These are phyloP conservation scores for Andrena praecox DNA, from an alignment of 2,888 invertebrate genomes.

Conservation along the genomic window DNA sequence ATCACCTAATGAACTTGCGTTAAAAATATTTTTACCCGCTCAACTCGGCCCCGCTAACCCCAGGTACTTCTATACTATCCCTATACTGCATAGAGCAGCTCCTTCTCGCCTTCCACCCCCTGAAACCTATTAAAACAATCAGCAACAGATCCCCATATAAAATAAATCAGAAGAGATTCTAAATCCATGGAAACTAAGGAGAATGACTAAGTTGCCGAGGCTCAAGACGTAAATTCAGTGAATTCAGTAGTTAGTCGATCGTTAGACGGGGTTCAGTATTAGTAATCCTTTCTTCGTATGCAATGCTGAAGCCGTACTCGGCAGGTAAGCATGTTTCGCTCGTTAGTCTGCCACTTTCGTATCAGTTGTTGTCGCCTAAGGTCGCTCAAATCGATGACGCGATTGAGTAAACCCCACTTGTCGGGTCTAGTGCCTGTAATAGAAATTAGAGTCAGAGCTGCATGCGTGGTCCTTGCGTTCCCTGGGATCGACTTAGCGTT, in stretches of 20 bases:
- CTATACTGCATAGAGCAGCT: too few species aligned
- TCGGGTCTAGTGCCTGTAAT: slow-evolving; percentile 81
- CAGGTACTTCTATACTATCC: too few species aligned
- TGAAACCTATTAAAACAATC: too few species aligned
- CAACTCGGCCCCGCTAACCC: too few species aligned
- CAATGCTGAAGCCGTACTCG: slow-evolving; percentile 64
- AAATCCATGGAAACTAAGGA: too few species aligned
- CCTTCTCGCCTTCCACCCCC: too few species aligned
- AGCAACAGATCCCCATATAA: too few species aligned
- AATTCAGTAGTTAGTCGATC: slow-evolving; percentile 2
- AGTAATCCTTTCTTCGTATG: slow-evolving; percentile 65
- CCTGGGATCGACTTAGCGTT: slow-evolving; percentile 16
- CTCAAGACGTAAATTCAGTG: not conserved
- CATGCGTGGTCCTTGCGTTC: slow-evolving; percentile 31
- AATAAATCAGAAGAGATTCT: too few species aligned
- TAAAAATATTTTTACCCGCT: too few species aligned
- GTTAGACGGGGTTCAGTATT: slow-evolving; percentile 30
- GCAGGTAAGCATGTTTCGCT: slow-evolving; percentile 69
- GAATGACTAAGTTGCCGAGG: not conserved
- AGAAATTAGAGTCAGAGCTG: slow-evolving; percentile 71
- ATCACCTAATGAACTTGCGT: too few species aligned
- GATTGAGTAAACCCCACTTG: slow-evolving; percentile 80
- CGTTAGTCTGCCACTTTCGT: slow-evolving; percentile 81
- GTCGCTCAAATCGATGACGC: slow-evolving; percentile 81
- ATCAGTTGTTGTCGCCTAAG: slow-evolving; percentile 81